These are phyloP conservation scores for Notarius lentiginosus DNA, from an alignment of 2,113 vertebrate genomes.

Conservation along the genomic window DNA sequence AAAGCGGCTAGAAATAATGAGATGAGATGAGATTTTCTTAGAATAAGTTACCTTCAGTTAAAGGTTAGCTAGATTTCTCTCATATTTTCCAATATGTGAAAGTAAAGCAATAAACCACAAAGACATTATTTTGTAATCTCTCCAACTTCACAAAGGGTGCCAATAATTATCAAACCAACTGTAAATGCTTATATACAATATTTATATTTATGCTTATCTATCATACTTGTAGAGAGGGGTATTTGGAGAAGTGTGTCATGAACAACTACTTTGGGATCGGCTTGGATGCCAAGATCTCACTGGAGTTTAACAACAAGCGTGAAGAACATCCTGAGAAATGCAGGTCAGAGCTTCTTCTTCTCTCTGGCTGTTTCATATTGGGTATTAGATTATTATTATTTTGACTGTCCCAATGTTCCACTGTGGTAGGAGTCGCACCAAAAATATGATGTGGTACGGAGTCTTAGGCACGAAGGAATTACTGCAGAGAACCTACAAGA, in stretches of 20 bases:
- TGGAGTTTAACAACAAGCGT: conserved; percentile 98
- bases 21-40: neutral
- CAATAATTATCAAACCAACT: neutral
- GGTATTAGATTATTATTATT: neutral
- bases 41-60: neutral
- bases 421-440: conserved; percentile 86
- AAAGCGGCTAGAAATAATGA: too few species aligned
- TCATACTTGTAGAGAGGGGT: conserved; percentile 81
- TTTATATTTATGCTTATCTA: neutral
- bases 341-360: conserved; percentile 74
- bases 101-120: neutral
- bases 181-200: neutral
- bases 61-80: neutral
- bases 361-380: neutral
- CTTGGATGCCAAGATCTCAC: conserved; percentile 96
- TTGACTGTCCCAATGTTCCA: neutral
- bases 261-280: conserved; percentile 99
- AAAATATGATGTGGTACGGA: conserved; percentile 99
- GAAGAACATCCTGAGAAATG: conserved; percentile 98
- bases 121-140: neutral
- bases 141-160: neutral
- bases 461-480: conserved; percentile 95
- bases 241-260: conserved; percentile 98
- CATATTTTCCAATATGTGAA: neutral
- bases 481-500: conserved; percentile 96